These are phyloP conservation scores for Bombus haemorrhoidalis DNA, from an alignment of 1,140 invertebrate genomes.

Conservation along the genomic window DNA sequence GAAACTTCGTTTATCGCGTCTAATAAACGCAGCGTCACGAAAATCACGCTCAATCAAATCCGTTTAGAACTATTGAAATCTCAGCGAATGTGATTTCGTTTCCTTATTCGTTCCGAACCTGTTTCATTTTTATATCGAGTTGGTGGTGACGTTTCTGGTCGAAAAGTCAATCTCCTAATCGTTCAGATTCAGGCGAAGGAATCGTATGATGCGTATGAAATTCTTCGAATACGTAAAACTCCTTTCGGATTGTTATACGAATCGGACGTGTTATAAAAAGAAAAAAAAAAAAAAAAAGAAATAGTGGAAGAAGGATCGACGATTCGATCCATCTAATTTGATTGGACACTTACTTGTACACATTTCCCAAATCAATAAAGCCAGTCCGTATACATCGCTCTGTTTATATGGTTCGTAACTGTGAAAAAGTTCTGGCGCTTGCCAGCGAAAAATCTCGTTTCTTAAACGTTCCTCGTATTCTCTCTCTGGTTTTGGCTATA, in stretches of 20 bases:
- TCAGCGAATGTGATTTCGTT: slow-evolving; percentile 9
- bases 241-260: neutral
- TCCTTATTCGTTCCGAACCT: slow-evolving; percentile 37
- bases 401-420: slow-evolving; percentile 51
- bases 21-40: neutral
- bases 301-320: neutral
- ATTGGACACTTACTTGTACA: slow-evolving; percentile 68
- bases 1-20: neutral
- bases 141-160: slow-evolving; percentile 10
- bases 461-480: slow-evolving; percentile 68
- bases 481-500: slow-evolving; percentile 52
- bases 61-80: slow-evolving; percentile 5
- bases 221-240: slow-evolving; percentile 3
- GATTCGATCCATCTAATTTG: neutral
- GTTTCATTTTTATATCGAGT: neutral
- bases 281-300: too few species aligned
- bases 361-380: slow-evolving; percentile 76
- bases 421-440: slow-evolving; percentile 70
- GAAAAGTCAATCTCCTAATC: slow-evolving; percentile 26
- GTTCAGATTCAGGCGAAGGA: slow-evolving; percentile 19
- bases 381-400: slow-evolving; percentile 72
- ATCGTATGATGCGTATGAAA: neutral
- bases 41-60: neutral
- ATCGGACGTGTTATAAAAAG: neutral
- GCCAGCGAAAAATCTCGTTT: slow-evolving; percentile 72